A percentile compares a stretch with the other conserved stretches of the same genome.
These are phyloP conservation scores for Motacilla alba DNA, from an alignment of 2,113 vertebrate species.

Conservation along the genomic window DNA sequence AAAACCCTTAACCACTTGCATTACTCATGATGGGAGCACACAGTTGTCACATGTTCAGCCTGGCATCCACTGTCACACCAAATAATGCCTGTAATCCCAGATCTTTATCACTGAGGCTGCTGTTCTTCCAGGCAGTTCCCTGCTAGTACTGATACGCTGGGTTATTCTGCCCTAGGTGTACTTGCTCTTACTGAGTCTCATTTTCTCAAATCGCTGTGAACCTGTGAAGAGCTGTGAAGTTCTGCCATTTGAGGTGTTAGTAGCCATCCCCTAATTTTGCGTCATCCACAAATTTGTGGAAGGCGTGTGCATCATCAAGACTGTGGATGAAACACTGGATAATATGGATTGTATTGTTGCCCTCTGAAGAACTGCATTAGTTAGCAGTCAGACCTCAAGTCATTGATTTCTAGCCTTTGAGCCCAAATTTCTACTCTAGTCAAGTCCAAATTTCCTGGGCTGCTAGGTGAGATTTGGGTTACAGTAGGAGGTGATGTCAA, in stretches of 20 bases:
- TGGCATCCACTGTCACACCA: not conserved
- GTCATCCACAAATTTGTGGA: not conserved
- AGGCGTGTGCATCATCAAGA: not conserved
- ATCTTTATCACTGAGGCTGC: not conserved
- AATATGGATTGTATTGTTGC: not conserved
- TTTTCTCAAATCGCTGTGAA: not conserved
- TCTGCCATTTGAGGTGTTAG: not conserved
- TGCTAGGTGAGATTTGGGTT: not conserved
- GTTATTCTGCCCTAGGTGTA: not conserved
- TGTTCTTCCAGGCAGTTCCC: not conserved
- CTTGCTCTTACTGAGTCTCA: not conserved
- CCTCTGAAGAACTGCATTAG: not conserved
- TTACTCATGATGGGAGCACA: not conserved
- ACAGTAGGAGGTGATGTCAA: not conserved
- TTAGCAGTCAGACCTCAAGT: not conserved
- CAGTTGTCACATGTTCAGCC: not conserved
- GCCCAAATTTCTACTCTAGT: not conserved
- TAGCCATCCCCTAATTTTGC: not conserved
- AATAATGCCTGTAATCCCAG: not conserved
- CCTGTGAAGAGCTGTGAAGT: not conserved
- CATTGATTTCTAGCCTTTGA: not conserved
- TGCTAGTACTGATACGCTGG: not conserved
- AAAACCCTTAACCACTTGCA: not conserved
- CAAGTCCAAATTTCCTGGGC: not conserved
- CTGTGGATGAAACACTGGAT: not conserved